Percentiles rank a stretch among this genome's conserved stretches.
Evolutionary conservation across 2,888 invertebrate species (phyloP).

Genomic region (Lottia gigantea): DNA sequence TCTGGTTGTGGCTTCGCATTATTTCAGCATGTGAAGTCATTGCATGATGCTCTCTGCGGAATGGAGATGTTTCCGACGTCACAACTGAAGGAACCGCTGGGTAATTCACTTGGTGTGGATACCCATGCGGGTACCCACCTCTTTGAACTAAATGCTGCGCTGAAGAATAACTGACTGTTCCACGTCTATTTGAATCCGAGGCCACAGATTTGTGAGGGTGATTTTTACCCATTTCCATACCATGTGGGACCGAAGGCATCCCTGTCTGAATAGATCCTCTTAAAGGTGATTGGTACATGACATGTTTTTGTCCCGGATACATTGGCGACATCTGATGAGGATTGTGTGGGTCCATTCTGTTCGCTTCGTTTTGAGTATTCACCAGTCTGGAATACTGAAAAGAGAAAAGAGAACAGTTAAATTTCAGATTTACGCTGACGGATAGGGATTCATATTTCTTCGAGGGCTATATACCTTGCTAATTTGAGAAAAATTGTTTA

Average conservation of each 20-base stretch:
- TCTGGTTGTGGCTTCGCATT: too few relatives aligned
- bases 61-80: not conserved
- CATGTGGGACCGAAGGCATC: not conserved
- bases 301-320: not conserved
- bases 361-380: not conserved
- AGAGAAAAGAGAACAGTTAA: not conserved
- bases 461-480: too few relatives aligned
- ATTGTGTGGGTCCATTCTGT: not conserved
- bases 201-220: not conserved
- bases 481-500: too few relatives aligned
- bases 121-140: not conserved
- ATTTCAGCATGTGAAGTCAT: not conserved
- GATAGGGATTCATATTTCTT: too few relatives aligned
- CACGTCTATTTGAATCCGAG: not conserved
- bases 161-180: not conserved
- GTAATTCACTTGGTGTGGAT: not conserved
- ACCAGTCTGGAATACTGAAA: slow-evolving; percentile 1
- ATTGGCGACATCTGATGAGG: not conserved
- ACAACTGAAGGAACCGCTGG: not conserved
- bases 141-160: not conserved
- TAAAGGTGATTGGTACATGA: not conserved
- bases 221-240: not conserved
- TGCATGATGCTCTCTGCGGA: not conserved
- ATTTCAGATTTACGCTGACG: not conserved
- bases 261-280: slow-evolving; percentile 4